These are phyloP conservation scores for Megathymus violae DNA, from an alignment of 1,140 invertebrate genomes.

Conservation along the genomic window DNA sequence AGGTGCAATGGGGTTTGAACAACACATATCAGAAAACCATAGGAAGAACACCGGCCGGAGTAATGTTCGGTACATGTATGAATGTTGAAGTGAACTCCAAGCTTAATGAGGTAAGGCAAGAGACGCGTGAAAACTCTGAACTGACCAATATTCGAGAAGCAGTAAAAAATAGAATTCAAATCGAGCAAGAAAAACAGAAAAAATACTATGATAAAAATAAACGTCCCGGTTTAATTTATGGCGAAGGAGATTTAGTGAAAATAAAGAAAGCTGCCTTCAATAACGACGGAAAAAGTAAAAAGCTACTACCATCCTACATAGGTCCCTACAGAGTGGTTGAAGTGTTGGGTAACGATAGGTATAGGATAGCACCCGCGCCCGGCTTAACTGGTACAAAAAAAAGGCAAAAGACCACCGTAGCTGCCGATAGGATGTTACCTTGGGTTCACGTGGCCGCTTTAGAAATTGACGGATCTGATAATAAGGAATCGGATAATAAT, in stretches of 20 bases:
- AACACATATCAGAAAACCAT: constrained; percentile 39
- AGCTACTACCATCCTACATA: constrained; percentile 37
- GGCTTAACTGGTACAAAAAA: constrained; percentile 31
- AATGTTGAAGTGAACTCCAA: constrained; percentile 31
- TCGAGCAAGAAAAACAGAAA: constrained; percentile 33
- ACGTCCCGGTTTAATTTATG: constrained; percentile 29
- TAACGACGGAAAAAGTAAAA: constrained; percentile 43
- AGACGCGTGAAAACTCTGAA: not conserved
- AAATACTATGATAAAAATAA: constrained; percentile 34
- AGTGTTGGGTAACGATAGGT: constrained; percentile 38
- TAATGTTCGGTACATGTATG: constrained; percentile 42
- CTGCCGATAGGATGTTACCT: constrained; percentile 35
- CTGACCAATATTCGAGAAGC: constrained; percentile 9
- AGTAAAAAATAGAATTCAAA: constrained; percentile 32
- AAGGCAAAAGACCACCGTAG: constrained; percentile 38
- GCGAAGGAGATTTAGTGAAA: constrained; percentile 39
- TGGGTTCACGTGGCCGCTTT: constrained; percentile 37
- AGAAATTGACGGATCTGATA: not conserved
- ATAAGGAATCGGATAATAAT: no score
- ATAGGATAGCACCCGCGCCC: constrained; percentile 34
- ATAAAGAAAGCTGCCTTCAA: constrained; percentile 34
- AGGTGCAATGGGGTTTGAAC: constrained; percentile 43
- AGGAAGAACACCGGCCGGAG: constrained; percentile 33
- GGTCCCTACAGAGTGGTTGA: constrained; percentile 35
- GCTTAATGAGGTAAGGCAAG: constrained; percentile 30